Conservation (phyloP, 2,113 vertebrate species). For the Myiagra hebetior region DNA sequence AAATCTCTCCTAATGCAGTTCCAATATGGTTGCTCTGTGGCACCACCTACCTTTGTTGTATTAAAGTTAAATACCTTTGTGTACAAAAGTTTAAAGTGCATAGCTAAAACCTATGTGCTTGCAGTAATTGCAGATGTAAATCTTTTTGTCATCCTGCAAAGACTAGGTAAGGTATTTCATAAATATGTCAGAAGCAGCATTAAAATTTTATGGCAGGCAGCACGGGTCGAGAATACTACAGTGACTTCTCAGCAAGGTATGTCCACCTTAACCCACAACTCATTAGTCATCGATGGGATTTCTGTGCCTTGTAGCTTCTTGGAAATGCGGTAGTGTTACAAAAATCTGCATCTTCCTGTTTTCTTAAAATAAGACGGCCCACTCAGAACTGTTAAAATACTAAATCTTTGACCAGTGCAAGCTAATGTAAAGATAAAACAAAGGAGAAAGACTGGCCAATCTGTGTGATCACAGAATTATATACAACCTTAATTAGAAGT, state of each 20-base stretch:
- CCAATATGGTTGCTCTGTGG: background rate
- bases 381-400: background rate
- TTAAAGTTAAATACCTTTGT: conserved; percentile 58
- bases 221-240: conserved; percentile 70
- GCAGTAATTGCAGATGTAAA: conserved; percentile 73
- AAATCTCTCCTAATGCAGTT: background rate
- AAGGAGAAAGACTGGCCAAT: background rate
- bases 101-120: conserved; percentile 10
- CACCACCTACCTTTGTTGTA: conserved; percentile 47
- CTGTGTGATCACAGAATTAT: background rate
- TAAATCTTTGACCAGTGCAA: background rate
- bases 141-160: conserved; percentile 68
- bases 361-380: background rate
- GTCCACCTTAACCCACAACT: conserved; percentile 72
- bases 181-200: conserved; percentile 78
- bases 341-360: conserved; percentile 19
- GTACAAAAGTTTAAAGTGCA: conserved; percentile 60
- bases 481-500: background rate
- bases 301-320: conserved; percentile 16
- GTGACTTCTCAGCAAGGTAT: conserved; percentile 80
- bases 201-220: conserved; percentile 83
- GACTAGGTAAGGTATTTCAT: conserved; percentile 71
- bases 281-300: conserved; percentile 70
- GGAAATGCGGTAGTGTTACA: conserved; percentile 11
- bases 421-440: background rate